phyloP scores from a whole-genome alignment of 2,113 vertebrate species.

The Daphoenositta chrysoptera region DNA sequence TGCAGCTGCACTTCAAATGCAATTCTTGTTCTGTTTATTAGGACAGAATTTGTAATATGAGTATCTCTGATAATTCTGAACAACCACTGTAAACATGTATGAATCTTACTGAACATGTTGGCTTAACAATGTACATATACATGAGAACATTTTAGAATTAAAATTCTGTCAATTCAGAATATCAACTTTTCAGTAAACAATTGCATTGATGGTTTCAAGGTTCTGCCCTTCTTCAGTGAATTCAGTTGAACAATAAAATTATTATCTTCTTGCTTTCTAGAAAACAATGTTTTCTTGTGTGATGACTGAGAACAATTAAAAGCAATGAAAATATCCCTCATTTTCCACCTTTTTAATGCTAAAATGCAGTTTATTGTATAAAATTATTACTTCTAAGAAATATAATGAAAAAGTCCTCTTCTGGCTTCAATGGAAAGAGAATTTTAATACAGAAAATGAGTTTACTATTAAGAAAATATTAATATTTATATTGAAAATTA shows the following conservation, averaged over 20 bases:
- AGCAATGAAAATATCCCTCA: background rate
- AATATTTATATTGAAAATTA: background rate
- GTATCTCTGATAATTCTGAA: background rate
- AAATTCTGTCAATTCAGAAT: background rate
- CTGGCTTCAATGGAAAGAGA: background rate
- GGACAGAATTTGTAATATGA: constrained; percentile 53
- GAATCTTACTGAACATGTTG: background rate
- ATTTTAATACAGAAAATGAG: background rate
- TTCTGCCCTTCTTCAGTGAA: background rate
- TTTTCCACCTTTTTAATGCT: background rate
- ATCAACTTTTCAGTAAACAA: background rate
- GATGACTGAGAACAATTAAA: background rate
- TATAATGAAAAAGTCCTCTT: background rate
- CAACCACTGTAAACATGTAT: background rate
- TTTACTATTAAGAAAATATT: background rate
- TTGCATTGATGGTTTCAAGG: background rate
- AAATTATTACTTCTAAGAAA: background rate
- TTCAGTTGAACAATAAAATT: background rate
- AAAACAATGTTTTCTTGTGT: background rate
- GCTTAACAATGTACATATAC: background rate
- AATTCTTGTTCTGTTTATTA: constrained; percentile 85
- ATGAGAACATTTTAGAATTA: background rate
- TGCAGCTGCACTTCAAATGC: constrained; percentile 92
- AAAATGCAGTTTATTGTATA: background rate
- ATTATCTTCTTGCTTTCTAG: background rate